Evolutionary conservation across 2,797 vertebrate genomes (phyloP), one percentile per base, ranked within the genome.

Genomic region (Hypotaenidia philippensis): DNA sequence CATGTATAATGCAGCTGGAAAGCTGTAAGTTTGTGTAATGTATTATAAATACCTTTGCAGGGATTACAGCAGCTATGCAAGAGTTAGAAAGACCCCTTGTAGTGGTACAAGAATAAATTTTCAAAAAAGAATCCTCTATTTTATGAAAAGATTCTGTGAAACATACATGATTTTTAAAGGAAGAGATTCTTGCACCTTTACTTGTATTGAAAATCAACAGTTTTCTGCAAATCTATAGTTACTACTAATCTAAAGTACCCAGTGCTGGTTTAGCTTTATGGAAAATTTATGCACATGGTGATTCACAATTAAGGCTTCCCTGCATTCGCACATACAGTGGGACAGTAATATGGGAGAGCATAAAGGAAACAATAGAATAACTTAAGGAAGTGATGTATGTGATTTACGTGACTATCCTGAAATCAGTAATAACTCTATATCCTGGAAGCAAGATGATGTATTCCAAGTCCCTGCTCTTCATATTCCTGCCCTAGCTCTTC

Each of bases 1-100:
- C 99, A 12, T 99, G 99, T 93, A 99, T 99, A 97, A 99, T 99
- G 99, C 99, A 99, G 96, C 97, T 99, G 94, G 99, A 99, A 98
- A 99, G 99, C 96, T 99, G 99, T 99, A 98, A 99, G 99, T 99
- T 86, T 74, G 50, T 13, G 23, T 34, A 50, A 75, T 27, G 25
- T 55, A 74, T 94, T 86, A 45, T 65, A 75, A 77, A 80, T 79
- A 61, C 32, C 66, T 83, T 44, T 90, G 5, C 68, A 78, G n/a
- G 53, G 38, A 41, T 91, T 68, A 44, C 49, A 83, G 29, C 19
- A 63, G 11, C 27, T 53, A 20, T 53, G 10, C n/a, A 65, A 41
- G 32, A 49, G 27, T 23, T 44, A 89, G n/a, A 78, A 89, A 80
- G 71, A 84, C 4, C 10, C 10, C 27, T 78, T 83, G 55, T 15